Evolutionary conservation across 2,888 invertebrate genomes (phyloP).

Genomic region (Herminia tarsipennalis): DNA sequence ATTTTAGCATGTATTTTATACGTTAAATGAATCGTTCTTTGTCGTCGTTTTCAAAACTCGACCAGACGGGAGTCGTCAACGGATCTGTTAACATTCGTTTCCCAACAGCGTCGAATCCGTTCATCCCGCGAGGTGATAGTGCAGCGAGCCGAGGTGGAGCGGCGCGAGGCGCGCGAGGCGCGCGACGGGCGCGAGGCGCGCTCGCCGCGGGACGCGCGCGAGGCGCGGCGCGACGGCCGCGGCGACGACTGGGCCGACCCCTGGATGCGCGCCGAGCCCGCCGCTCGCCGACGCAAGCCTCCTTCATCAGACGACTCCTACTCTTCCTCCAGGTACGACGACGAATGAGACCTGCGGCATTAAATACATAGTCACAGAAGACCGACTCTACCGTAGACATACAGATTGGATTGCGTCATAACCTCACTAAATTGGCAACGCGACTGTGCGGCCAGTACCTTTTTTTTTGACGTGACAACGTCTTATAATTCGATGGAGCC

Average conservation of each 20-base stretch:
- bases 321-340: slow-evolving; percentile 74
- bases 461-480: no score
- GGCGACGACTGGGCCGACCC: slow-evolving; percentile 98
- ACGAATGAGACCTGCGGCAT: not conserved
- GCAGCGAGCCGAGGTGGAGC: slow-evolving; percentile 86
- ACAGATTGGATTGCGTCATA: no score
- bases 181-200: slow-evolving; percentile 45
- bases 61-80: no score
- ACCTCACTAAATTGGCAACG: no score
- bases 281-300: slow-evolving; percentile 70
- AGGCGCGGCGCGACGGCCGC: slow-evolving; percentile 66
- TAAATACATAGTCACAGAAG: no score
- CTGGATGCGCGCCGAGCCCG: slow-evolving; percentile 91
- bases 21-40: no score
- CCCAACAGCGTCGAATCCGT: slow-evolving; percentile 79
- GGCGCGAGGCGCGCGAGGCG: slow-evolving; percentile 50
- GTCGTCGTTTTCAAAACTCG: no score
- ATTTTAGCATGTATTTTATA: no score
- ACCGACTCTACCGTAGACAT: no score
- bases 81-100: no score
- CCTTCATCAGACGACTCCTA: slow-evolving; percentile 79
- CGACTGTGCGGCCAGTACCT: no score
- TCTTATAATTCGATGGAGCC: no score
- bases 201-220: slow-evolving; percentile 82
- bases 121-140: slow-evolving; percentile 89